phyloP scores from a whole-genome alignment of 1,140 invertebrate species.

The Acarapis woodi region DNA sequence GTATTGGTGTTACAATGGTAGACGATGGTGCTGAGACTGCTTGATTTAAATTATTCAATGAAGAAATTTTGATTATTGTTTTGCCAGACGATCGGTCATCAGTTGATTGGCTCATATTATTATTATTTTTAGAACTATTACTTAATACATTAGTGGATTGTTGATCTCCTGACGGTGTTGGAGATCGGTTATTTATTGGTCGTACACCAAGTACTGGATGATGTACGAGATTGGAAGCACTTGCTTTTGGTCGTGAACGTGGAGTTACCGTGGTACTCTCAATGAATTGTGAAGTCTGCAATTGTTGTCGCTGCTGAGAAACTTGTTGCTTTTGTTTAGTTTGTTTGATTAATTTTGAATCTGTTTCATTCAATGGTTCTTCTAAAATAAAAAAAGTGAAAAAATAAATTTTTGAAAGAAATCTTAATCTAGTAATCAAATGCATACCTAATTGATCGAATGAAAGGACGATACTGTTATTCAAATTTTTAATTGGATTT shows the following conservation, averaged over 20 bases:
- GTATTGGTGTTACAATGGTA: too few relatives aligned
- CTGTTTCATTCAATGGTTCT: slow-evolving; percentile 2
- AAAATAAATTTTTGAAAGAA: not conserved
- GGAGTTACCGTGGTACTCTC: slow-evolving; percentile 29
- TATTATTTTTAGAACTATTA: too few relatives aligned
- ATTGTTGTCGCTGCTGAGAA: slow-evolving; percentile 2
- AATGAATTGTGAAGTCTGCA: not conserved
- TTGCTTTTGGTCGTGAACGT: slow-evolving; percentile 40
- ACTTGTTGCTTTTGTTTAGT: not conserved
- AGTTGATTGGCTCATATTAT: too few relatives aligned
- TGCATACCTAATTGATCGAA: not conserved
- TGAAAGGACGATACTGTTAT: slow-evolving; percentile 15
- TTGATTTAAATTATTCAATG: too few relatives aligned
- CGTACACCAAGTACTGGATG: slow-evolving; percentile 10
- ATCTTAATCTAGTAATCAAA: not conserved
- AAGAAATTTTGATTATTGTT: too few relatives aligned
- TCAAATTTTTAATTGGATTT: slow-evolving; percentile 48
- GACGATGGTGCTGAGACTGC: too few relatives aligned
- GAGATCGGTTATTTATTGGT: not conserved
- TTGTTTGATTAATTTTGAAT: slow-evolving; percentile 1
- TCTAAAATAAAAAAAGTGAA: not conserved
- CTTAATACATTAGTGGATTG: too few relatives aligned
- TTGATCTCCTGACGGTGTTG: slow-evolving; percentile 2
- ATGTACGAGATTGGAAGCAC: slow-evolving; percentile 5
- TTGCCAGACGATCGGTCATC: too few relatives aligned